A percentile compares a stretch with the other conserved stretches of the same genome.
phyloP scores from a whole-genome alignment of 2,113 vertebrate species.

The Numenius arquata region DNA sequence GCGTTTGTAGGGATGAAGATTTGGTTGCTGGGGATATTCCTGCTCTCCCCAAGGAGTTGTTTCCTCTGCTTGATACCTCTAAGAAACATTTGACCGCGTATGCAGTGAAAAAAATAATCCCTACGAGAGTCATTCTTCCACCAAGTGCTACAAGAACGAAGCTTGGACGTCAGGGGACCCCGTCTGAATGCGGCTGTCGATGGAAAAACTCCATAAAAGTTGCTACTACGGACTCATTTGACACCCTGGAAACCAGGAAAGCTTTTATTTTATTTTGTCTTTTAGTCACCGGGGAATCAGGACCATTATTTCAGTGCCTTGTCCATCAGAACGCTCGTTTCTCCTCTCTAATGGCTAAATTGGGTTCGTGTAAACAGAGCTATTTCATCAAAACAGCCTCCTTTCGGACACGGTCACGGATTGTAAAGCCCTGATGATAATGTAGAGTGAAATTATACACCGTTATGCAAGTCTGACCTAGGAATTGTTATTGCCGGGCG shows the following conservation, averaged over 20 bases:
- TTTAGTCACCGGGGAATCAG: not conserved
- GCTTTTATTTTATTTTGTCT: not conserved
- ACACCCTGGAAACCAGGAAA: not conserved
- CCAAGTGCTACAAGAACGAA: not conserved
- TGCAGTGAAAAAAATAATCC: not conserved
- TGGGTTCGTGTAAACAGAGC: not conserved
- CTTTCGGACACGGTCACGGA: not conserved
- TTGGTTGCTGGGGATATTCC: not conserved
- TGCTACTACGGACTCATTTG: not conserved
- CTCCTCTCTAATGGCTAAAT: not conserved
- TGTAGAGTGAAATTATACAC: not conserved
- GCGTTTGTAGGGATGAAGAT: not conserved
- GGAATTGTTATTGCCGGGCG: fast-evolving
- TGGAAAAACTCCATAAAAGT: not conserved
- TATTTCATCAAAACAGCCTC: not conserved
- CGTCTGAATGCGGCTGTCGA: not conserved
- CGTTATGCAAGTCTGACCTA: not conserved
- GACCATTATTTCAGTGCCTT: not conserved
- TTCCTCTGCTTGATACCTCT: not conserved
- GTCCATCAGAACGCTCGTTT: not conserved
- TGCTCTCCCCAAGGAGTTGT: not conserved
- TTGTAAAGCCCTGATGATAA: not conserved
- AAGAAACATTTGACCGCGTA: not conserved
- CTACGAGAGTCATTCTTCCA: not conserved
- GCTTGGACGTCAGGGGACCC: no score